phyloP scores from a whole-genome alignment of 53 echinoderm and acorn worm genomes.

The Actinopyga echinites region DNA sequence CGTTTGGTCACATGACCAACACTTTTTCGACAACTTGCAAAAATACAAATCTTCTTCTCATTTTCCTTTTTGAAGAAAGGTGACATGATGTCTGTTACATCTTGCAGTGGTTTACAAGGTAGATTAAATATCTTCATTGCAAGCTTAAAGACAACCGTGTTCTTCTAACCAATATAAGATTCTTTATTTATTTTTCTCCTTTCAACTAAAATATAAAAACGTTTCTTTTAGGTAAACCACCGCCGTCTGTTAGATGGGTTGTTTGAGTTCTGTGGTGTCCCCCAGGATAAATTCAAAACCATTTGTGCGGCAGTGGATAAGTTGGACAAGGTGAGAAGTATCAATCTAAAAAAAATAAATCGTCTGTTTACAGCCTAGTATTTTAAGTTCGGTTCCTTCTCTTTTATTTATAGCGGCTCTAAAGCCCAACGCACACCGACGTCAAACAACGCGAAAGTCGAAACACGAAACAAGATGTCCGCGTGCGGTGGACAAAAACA shows the following conservation, averaged over 20 bases:
- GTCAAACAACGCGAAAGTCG: too few species aligned
- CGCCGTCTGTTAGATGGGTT: slow-evolving; percentile 88
- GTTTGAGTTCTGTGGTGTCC: slow-evolving; percentile 94
- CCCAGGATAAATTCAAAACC: slow-evolving; percentile 93
- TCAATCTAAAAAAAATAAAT: not conserved
- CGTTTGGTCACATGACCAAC: too few species aligned
- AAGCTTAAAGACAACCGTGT: not conserved
- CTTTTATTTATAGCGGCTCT: not conserved
- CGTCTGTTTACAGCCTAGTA: not conserved
- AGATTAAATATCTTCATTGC: not conserved
- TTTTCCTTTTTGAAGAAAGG: too few species aligned
- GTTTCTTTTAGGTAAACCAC: slow-evolving; percentile 76
- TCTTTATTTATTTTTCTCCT: not conserved
- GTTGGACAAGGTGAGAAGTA: slow-evolving; percentile 80
- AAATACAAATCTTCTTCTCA: too few species aligned
- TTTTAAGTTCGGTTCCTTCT: not conserved
- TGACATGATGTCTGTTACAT: too few species aligned
- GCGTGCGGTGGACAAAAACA: too few species aligned
- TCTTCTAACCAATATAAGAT: too few species aligned
- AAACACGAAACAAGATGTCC: too few species aligned
- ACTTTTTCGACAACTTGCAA: too few species aligned
- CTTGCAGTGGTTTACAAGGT: too few species aligned
- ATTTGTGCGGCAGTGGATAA: slow-evolving; percentile 96
- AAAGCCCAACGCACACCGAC: too few species aligned
- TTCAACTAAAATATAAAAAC: not conserved